Base-by-base conservation (phyloP, 2,888 invertebrate genomes). In the Catocala sponsa region DNA sequence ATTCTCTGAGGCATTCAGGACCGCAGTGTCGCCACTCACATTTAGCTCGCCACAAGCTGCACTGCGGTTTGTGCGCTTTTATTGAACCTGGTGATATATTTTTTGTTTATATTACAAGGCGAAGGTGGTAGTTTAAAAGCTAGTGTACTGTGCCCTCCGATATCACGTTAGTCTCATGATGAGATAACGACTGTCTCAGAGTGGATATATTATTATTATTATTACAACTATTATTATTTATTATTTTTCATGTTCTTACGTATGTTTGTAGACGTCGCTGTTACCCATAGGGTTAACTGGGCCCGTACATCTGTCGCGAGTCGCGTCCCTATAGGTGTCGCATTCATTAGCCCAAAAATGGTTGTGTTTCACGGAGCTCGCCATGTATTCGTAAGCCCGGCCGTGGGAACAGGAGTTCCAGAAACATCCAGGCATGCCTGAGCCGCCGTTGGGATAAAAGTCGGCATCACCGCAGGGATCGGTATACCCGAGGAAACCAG, bases 391-490 rank as follows among this genome's bases (percentile, higher is more conserved):
- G 43, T 80, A 85, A 0, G 88, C 75, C 38, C 75, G 80, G 35
- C 84, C 66, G 65, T 94, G 93, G 0, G 91, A 91, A 59, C 93
- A 94, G 4, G 74, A 57, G 67, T 76, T 85, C 0, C 78, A 1
- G 66, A 62, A 79, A 58, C 92, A 93, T 0, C 91, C 92, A 6
- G 92, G 92, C 91, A 89, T 89, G 54, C 60, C 66, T 2, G 72
- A 58, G 1, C 92, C 87, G 2, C 91, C 88, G 46, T 93, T 89
- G 7, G 90, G 90, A 68, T 88, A 92, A 72, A 90, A 91, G 63
- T 93, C 92, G 0, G 88, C 86, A 64, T 90, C 77, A 1, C 91
- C 92, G 9, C 83, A 84, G 5, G 85, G 84, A 9, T 85, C 82
- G 10, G 69, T 69, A 64, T 63, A 84, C 5, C 90, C 94, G 13